A percentile compares a stretch with the other conserved stretches of the same genome.
These are phyloP conservation scores for Lycodopsis pacificus DNA, from an alignment of 2,797 vertebrate genomes.

Conservation along the genomic window DNA sequence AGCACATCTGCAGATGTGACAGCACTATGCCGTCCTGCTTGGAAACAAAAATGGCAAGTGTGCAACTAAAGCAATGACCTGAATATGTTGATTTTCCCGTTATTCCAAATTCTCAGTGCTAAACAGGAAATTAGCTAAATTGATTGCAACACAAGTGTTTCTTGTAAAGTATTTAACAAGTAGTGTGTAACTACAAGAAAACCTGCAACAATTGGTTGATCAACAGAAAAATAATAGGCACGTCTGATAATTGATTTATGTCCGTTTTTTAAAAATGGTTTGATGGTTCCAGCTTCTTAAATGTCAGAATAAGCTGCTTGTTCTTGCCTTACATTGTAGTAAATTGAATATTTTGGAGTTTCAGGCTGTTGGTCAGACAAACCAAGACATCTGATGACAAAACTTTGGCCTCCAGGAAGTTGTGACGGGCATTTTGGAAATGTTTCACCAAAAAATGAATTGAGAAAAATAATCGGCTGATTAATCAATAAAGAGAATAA, in stretches of 20 bases:
- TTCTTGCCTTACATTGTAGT: neutral
- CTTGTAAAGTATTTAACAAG: neutral
- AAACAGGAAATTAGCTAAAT: neutral
- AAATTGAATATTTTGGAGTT: neutral
- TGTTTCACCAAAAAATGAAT: neutral
- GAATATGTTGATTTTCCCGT: constrained; percentile 11
- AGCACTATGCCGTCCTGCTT: constrained; percentile 15
- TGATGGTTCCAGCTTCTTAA: neutral
- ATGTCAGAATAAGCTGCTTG: neutral
- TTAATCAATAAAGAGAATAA: neutral
- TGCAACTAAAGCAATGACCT: constrained; percentile 20
- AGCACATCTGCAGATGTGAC: constrained; percentile 21
- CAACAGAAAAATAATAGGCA: neutral
- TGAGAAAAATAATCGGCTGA: neutral
- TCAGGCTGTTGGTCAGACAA: neutral
- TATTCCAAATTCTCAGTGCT: neutral
- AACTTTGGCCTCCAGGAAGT: neutral
- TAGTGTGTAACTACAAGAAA: neutral
- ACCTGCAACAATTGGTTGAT: neutral
- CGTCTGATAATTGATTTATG: neutral
- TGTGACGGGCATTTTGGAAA: constrained; percentile 1
- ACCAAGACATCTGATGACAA: neutral
- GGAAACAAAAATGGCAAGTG: constrained; percentile 20
- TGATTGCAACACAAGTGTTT: neutral
- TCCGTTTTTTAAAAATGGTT: neutral